Evolutionary conservation across 2,113 vertebrate species (phyloP).

Genomic region (Pseudorectes ferrugineus): DNA sequence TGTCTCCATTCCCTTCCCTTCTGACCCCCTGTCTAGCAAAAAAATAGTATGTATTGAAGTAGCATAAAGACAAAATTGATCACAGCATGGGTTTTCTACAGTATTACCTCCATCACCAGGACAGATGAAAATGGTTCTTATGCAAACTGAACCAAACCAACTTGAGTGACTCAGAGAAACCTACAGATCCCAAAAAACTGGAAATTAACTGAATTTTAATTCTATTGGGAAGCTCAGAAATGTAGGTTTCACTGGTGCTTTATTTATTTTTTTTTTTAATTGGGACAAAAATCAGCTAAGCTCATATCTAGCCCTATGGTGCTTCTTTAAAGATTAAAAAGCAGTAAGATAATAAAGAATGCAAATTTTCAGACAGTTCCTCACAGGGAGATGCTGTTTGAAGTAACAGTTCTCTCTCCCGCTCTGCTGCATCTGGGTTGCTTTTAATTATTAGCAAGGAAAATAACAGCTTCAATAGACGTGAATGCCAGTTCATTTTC

Average conservation of each 20-base stretch:
- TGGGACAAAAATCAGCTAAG: neutral
- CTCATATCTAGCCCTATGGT: neutral
- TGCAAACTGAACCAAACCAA: neutral
- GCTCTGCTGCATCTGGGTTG: neutral
- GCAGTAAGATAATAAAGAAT: neutral
- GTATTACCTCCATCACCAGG: neutral
- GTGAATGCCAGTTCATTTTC: neutral
- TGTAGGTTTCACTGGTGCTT: neutral
- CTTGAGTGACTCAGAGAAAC: neutral
- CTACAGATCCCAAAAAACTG: neutral
- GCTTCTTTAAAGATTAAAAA: slow-evolving; percentile 18
- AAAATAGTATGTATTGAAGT: neutral
- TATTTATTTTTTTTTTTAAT: neutral
- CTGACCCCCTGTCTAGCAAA: neutral
- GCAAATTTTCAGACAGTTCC: neutral
- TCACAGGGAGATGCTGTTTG: neutral
- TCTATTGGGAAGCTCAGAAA: neutral
- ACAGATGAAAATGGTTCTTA: neutral
- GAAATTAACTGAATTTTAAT: neutral
- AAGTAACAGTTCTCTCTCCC: neutral
- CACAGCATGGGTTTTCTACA: neutral
- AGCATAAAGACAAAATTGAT: neutral
- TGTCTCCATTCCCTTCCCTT: neutral
- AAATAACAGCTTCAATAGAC: neutral
- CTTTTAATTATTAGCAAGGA: slow-evolving; percentile 1